Evolutionary conservation across 2,797 vertebrate genomes (phyloP).

Genomic region (Xiphorhynchus erythropygius): DNA sequence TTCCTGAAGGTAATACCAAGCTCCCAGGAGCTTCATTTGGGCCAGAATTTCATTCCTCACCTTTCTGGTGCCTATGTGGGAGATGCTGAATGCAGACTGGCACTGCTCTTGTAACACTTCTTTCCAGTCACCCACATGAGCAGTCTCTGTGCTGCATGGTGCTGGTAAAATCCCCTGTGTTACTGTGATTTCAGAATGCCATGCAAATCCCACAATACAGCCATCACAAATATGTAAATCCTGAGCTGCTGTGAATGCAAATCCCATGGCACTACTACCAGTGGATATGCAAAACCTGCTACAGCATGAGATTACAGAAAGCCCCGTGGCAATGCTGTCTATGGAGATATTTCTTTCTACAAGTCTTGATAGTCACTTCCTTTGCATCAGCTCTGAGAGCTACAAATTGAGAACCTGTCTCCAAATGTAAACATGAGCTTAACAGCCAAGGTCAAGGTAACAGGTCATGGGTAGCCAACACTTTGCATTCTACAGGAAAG

Average conservation of each 20-base stretch:
- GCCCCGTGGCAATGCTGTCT: neutral
- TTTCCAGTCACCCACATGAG: neutral
- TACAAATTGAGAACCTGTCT: constrained; percentile 5
- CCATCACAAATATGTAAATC: constrained; percentile 58
- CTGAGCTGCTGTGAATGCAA: constrained; percentile 46
- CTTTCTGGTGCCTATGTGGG: neutral
- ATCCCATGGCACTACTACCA: constrained; percentile 19
- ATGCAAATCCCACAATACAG: constrained; percentile 39
- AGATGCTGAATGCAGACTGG: neutral
- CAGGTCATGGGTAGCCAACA: neutral
- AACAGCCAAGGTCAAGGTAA: neutral
- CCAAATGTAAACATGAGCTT: neutral
- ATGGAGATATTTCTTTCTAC: neutral
- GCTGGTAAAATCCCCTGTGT: neutral
- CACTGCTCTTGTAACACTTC: neutral
- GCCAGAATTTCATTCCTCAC: neutral
- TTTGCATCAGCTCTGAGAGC: constrained; percentile 28
- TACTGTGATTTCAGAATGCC: constrained; percentile 20
- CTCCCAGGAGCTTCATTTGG: neutral
- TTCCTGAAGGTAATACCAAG: neutral
- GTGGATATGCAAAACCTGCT: constrained; percentile 36
- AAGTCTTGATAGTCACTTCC: neutral
- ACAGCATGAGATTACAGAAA: constrained; percentile 12
- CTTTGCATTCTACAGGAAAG: neutral
- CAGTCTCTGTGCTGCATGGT: neutral